A percentile compares a stretch with the other conserved stretches of the same genome.
Evolutionary conservation across 2,797 vertebrate species (phyloP).

Genomic region (Enteromius thamalakanensis): DNA sequence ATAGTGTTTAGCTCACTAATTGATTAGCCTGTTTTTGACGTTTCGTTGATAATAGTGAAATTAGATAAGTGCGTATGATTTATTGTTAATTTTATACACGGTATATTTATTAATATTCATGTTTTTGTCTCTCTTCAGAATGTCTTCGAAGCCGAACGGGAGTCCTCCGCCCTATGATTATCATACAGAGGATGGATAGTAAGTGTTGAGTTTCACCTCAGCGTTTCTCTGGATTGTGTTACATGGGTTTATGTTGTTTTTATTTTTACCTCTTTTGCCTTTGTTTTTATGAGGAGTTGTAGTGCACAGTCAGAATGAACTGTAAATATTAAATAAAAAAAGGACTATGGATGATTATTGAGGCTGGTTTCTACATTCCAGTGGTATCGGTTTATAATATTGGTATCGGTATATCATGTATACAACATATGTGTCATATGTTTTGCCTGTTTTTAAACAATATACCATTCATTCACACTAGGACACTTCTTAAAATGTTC

Average conservation of each 20-base stretch:
- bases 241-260: too few relatives aligned
- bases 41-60: not conserved
- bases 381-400: not conserved
- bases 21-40: not conserved
- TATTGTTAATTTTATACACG: not conserved
- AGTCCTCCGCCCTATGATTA: conserved; percentile 89
- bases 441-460: not conserved
- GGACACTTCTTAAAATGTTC: not conserved
- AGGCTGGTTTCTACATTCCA: not conserved
- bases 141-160: conserved; percentile 83
- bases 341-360: not conserved
- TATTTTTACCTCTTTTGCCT: not conserved
- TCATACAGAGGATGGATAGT: conserved; percentile 77
- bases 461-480: too few relatives aligned
- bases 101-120: not conserved
- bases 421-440: not conserved
- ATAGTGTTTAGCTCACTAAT: not conserved
- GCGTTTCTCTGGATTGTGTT: conserved; percentile 6
- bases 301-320: not conserved
- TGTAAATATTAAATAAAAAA: not conserved
- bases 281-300: not conserved
- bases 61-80: not conserved
- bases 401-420: not conserved
- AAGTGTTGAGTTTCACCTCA: conserved; percentile 67
- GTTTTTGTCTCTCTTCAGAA: conserved; percentile 49